Conservation (phyloP, 2,113 vertebrate genomes). For the Larimichthys polyactis region DNA sequence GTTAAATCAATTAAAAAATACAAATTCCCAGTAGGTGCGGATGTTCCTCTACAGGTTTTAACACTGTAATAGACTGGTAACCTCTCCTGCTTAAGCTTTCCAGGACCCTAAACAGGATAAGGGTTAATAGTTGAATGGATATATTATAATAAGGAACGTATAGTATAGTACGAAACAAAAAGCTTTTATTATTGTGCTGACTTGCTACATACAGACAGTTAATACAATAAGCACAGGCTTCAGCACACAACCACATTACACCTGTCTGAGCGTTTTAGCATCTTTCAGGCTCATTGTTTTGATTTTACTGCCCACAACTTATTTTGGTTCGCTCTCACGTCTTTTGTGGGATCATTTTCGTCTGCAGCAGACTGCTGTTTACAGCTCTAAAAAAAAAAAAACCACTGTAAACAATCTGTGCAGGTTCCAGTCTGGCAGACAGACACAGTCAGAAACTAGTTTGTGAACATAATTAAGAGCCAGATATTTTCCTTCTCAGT, state of each 20-base stretch:
- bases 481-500: neutral
- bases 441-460: neutral
- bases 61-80: neutral
- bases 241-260: neutral
- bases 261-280: neutral
- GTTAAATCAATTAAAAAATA: neutral
- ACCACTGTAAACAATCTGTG: too few species aligned
- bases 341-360: neutral
- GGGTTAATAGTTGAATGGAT: neutral
- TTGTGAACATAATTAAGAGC: neutral
- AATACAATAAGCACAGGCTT: neutral
- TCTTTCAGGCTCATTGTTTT: too few species aligned
- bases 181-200: neutral
- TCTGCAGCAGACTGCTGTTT: neutral
- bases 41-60: neutral
- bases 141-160: neutral
- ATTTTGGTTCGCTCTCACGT: neutral
- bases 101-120: neutral
- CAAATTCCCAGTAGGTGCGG: neutral
- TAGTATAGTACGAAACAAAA: too few species aligned
- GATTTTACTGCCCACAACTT: neutral
- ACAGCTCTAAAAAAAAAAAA: neutral
- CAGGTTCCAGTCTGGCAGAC: too few species aligned
- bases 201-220: neutral
- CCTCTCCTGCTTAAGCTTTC: neutral